Percentiles rank a stretch among this genome's conserved stretches.
phyloP scores from a whole-genome alignment of 1,140 invertebrate genomes.

The Danaus melanippus region DNA sequence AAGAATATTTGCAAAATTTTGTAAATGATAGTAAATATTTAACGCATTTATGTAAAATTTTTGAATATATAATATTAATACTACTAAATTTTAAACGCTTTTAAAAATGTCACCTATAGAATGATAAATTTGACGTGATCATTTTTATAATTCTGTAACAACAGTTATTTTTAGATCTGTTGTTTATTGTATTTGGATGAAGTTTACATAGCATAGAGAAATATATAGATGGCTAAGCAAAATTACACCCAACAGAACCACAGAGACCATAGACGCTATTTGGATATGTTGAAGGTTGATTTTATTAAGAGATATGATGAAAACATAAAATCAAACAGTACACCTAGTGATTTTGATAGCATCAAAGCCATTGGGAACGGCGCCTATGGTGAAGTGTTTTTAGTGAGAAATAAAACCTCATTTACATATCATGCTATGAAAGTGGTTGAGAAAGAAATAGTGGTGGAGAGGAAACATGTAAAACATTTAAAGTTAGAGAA shows the following conservation, averaged over 20 bases:
- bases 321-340: conserved; percentile 21
- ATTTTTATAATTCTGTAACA: not conserved
- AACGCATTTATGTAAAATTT: too few relatives aligned
- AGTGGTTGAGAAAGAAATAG: conserved; percentile 88
- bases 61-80: too few relatives aligned
- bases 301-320: conserved; percentile 43
- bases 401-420: conserved; percentile 79
- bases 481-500: conserved; percentile 87
- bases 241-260: conserved; percentile 41
- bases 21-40: too few relatives aligned
- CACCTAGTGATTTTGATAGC: conserved; percentile 40
- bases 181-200: conserved; percentile 2
- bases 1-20: too few relatives aligned
- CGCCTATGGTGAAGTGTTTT: conserved; percentile 90
- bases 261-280: conserved; percentile 49
- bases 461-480: conserved; percentile 89
- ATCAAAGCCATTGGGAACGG: conserved; percentile 84
- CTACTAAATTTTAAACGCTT: too few relatives aligned
- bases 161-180: not conserved
- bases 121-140: conserved; percentile 1
- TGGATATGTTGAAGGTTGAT: conserved; percentile 50
- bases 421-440: conserved; percentile 89
- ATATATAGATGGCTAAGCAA: conserved; percentile 37
- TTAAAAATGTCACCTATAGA: not conserved
- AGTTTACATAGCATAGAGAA: conserved; percentile 18